Base-by-base conservation (phyloP, 92 coral and sea anemone species). In the Anthopleura xanthogrammica region DNA sequence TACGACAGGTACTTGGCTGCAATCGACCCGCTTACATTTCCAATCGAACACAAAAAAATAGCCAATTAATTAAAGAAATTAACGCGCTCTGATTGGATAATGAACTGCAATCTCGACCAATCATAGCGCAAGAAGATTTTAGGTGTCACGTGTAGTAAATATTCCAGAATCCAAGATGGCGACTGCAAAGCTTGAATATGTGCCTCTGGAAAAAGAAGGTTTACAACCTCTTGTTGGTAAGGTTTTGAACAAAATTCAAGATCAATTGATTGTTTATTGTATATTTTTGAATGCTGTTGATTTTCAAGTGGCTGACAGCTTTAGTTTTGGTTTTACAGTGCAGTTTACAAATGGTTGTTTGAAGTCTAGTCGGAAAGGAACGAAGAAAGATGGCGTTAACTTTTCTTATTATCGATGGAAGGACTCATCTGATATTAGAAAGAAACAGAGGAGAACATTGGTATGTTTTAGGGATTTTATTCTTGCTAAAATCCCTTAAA, bases 281-380 rank as follows among this genome's bases (percentile, higher is more conserved):
- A 23, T 29, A 11, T 4, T 60, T 41, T 80, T n/a, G 48, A 29
- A 36, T 55, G n/a, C 41, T 80, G 80, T 29, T 72, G 76, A 62
- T 39, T 75, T 20, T 80, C 39, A 17, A 17, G 60, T 22, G 8
- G 17, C 42, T 48, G 22, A 46, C 60, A 2, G 46, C 13, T 52
- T 36, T 56, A 5, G 39, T 12, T 16, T 41, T 48, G 16, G 14
- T 5, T 72, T 17, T 9, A 78, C 78, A 94, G 98, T 94, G 41
- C 89, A 94, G 66, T 94, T 94, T 76, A 91, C 95, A 17, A 94
- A 94, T 85, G 98, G 89, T 41, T 64, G 82, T 82, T 50, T 91
- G 83, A 88, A 75, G 23, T 77, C 84, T 50, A 76, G 77, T 46
- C 76, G 83, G 17, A 91, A 87, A 60, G 84, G 83, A 2, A 83